These are phyloP conservation scores for Cheilinus undulatus DNA, from an alignment of 2,113 vertebrate species.

Conservation along the genomic window DNA sequence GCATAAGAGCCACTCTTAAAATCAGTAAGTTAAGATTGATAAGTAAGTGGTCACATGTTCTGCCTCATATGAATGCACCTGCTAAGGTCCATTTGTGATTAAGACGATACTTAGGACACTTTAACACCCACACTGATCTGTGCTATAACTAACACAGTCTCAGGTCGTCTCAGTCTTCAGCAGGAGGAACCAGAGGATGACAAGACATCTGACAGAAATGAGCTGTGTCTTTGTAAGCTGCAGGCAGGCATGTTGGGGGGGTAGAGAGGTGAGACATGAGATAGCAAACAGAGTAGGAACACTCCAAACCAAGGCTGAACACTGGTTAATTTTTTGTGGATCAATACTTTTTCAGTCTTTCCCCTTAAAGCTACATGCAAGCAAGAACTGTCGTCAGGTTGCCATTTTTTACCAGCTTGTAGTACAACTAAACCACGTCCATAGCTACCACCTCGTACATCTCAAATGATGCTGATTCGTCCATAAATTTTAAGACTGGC, in stretches of 20 bases:
- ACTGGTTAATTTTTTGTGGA: constrained; percentile 63
- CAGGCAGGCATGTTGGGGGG: constrained; percentile 18
- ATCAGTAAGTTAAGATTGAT: constrained; percentile 62
- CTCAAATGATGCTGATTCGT: too few species aligned
- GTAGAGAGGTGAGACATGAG: not conserved
- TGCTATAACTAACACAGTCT: too few species aligned
- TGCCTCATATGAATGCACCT: not conserved
- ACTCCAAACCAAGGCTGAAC: constrained; percentile 62
- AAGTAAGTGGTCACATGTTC: constrained; percentile 31
- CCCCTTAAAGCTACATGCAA: constrained; percentile 59
- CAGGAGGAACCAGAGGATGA: constrained; percentile 61
- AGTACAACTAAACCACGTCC: too few species aligned
- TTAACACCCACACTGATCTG: constrained; percentile 38
- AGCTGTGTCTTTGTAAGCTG: constrained; percentile 72
- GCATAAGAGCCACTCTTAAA: constrained; percentile 25
- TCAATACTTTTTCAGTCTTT: constrained; percentile 67
- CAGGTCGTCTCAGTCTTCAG: constrained; percentile 65
- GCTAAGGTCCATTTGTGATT: constrained; percentile 40
- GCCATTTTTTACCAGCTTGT: too few species aligned
- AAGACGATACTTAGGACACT: constrained; percentile 48
- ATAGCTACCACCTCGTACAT: too few species aligned
- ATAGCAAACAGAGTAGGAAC: constrained; percentile 1
- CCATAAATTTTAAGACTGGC: too few species aligned
- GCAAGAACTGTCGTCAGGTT: too few species aligned
- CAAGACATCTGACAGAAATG: constrained; percentile 62